A percentile compares a stretch with the other conserved stretches of the same genome.
Evolutionary conservation across 1,140 invertebrate genomes (phyloP).

Genomic region (Bursaphelenchus mucronatus): DNA sequence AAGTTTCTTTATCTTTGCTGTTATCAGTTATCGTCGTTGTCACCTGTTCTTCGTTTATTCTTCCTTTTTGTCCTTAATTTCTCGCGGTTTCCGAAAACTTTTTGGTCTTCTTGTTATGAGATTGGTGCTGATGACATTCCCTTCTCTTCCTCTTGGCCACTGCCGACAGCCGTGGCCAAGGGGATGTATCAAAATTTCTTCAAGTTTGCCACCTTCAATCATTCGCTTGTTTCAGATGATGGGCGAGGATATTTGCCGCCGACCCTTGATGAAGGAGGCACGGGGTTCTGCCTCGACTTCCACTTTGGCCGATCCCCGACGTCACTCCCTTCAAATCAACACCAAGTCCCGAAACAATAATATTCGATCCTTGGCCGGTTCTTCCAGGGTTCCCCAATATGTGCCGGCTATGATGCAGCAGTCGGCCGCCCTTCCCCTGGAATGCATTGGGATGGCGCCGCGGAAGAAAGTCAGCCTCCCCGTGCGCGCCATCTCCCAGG

Average conservation of each 20-base stretch:
- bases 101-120: neutral
- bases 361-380: slow-evolving; percentile 9
- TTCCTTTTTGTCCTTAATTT: too few relatives aligned
- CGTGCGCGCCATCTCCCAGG: slow-evolving; percentile 7
- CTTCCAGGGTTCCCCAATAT: neutral
- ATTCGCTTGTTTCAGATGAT: slow-evolving; percentile 27
- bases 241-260: slow-evolving; percentile 23
- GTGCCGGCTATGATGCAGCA: neutral
- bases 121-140: neutral
- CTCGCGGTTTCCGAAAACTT: too few relatives aligned
- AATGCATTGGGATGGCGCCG: slow-evolving; percentile 3
- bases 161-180: neutral
- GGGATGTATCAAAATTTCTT: slow-evolving; percentile 1
- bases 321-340: slow-evolving; percentile 7
- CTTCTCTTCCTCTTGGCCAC: neutral
- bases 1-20: neutral
- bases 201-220: neutral
- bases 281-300: neutral
- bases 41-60: too few relatives aligned
- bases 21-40: neutral
- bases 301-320: slow-evolving; percentile 13
- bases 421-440: neutral
- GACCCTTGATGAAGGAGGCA: slow-evolving; percentile 13
- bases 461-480: slow-evolving; percentile 12
- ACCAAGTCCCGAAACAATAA: slow-evolving; percentile 4